Percentiles rank a stretch among this genome's conserved stretches.
Conservation (phyloP, 2,113 vertebrate genomes). For the Rhineura floridana region DNA sequence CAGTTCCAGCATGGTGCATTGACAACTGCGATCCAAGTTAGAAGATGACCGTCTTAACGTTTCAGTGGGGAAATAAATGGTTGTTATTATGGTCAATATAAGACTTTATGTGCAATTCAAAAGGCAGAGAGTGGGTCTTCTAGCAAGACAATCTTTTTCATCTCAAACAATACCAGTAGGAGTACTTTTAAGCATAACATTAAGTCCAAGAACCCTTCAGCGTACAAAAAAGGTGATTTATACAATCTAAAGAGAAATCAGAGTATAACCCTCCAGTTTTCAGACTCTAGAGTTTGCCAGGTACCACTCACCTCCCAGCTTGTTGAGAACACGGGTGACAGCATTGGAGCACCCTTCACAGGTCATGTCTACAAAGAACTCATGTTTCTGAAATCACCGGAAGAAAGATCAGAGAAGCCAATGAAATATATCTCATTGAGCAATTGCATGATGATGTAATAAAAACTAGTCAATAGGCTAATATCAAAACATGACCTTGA, state of each 20-base stretch:
- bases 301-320: slow-evolving; percentile 81
- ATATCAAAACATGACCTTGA: neutral
- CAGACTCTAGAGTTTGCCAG: neutral
- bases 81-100: no score
- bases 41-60: neutral
- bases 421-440: neutral
- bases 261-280: no score
- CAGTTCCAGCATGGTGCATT: neutral
- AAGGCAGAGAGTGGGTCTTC: neutral
- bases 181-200: neutral
- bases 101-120: neutral
- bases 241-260: no score
- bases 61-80: neutral
- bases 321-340: slow-evolving; percentile 87
- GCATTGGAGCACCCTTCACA: slow-evolving; percentile 93
- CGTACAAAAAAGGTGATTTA: no score
- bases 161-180: neutral
- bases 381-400: slow-evolving; percentile 84
- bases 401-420: neutral
- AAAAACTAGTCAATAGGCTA: neutral
- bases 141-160: neutral
- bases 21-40: neutral
- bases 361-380: slow-evolving; percentile 95
- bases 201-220: neutral
- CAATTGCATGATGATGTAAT: neutral